A percentile compares a stretch with the other conserved stretches of the same genome.
Conservation (phyloP, 1,140 invertebrate species). For the Panulirus ornatus region DNA sequence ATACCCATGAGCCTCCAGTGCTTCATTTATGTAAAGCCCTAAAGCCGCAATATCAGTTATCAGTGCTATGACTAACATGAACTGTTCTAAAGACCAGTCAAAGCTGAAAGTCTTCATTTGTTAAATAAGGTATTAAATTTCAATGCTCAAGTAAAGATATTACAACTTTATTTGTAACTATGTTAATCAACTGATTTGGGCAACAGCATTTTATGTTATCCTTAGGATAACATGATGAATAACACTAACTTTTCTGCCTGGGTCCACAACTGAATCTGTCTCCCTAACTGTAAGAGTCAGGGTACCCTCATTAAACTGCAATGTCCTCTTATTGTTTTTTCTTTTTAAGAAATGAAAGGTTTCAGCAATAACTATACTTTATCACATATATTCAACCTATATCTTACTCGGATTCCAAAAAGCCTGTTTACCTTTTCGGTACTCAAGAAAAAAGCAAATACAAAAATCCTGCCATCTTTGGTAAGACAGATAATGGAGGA, state of each 20-base stretch:
- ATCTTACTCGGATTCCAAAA: slow-evolving; percentile 39
- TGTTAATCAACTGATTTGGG: no score
- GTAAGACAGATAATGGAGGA: slow-evolving; percentile 61
- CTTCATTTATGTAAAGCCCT: neutral
- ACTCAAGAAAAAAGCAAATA: slow-evolving; percentile 22
- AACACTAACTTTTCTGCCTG: neutral
- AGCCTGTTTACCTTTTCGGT: slow-evolving; percentile 48
- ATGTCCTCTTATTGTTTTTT: slow-evolving; percentile 1
- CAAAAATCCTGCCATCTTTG: slow-evolving; percentile 65
- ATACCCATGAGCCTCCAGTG: neutral
- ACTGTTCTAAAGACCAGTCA: slow-evolving; percentile 34
- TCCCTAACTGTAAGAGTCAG: neutral
- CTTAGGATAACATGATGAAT: no score
- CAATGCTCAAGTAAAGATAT: no score
- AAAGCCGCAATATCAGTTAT: neutral
- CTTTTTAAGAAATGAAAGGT: slow-evolving; percentile 3
- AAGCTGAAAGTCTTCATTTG: slow-evolving; percentile 15
- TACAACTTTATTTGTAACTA: no score
- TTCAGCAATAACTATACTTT: slow-evolving; percentile 36
- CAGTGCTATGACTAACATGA: neutral
- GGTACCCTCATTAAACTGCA: neutral
- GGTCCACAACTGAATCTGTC: neutral
- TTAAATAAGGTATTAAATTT: no score
- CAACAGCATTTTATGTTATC: no score
- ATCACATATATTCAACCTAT: slow-evolving; percentile 3